phyloP scores from a whole-genome alignment of 53 echinoderm and acorn worm species.

The Holothuria scabra region DNA sequence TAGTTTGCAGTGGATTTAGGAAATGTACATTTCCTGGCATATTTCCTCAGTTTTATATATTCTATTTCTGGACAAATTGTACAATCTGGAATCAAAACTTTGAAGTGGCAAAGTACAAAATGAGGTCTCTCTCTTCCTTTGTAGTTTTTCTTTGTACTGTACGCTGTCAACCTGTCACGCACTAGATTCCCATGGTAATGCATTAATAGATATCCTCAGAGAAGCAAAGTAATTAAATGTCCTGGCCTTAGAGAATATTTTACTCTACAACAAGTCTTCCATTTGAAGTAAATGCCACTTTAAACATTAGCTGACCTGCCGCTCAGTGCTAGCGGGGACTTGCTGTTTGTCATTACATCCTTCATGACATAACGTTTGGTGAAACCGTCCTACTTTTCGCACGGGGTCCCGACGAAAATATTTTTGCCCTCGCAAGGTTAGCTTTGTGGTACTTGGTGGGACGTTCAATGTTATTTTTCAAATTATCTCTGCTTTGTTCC shows the following conservation, averaged over 20 bases:
- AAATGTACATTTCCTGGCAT: too few species aligned
- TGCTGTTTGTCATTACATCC: conserved; percentile 9
- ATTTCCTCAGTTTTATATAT: too few species aligned
- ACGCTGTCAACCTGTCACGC: too few species aligned
- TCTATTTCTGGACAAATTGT: too few species aligned
- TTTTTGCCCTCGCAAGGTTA: conserved; percentile 30
- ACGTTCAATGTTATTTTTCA: not conserved
- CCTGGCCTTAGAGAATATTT: conserved; percentile 19
- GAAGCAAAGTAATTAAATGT: conserved; percentile 11
- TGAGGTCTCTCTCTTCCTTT: too few species aligned
- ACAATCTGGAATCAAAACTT: too few species aligned
- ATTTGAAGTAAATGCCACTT: conserved; percentile 1
- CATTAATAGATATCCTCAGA: not conserved
- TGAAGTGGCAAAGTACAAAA: too few species aligned
- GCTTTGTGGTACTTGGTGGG: conserved; percentile 2
- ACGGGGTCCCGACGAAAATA: conserved; percentile 32
- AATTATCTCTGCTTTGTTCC: conserved; percentile 9
- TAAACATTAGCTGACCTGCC: conserved; percentile 33
- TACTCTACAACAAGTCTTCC: not conserved
- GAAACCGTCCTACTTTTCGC: conserved; percentile 37
- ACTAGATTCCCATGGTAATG: too few species aligned
- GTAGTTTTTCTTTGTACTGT: too few species aligned
- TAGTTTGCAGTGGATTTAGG: too few species aligned
- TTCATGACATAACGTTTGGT: not conserved
- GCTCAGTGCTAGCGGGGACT: conserved; percentile 13